Conservation (phyloP, 2,113 vertebrate species). For the Bubalus kerabau region DNA sequence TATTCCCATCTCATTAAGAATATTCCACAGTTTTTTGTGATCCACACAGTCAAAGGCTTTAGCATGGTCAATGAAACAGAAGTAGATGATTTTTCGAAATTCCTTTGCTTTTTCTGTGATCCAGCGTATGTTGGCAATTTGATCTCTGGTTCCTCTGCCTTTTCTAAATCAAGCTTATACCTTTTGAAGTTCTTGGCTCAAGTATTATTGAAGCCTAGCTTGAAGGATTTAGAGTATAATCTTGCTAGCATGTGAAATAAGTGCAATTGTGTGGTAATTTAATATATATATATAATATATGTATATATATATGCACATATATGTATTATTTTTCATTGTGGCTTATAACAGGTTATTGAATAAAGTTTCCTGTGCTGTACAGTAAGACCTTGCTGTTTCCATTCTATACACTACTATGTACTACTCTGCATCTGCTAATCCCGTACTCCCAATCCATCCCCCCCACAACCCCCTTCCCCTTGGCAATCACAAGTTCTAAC, state of each 20-base stretch:
- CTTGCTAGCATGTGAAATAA: not conserved
- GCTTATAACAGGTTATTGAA: not conserved
- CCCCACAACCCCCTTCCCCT: not conserved
- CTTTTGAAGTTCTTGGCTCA: not conserved
- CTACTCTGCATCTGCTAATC: not conserved
- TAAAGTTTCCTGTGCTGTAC: not conserved
- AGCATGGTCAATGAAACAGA: not conserved
- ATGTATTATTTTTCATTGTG: not conserved
- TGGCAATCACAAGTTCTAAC: not conserved
- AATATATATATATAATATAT: not conserved
- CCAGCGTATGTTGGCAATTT: not conserved
- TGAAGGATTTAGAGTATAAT: not conserved
- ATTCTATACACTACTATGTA: not conserved
- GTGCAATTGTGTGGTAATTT: not conserved
- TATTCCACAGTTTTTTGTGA: not conserved
- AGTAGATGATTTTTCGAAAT: not conserved
- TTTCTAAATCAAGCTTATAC: not conserved
- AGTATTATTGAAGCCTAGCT: not conserved
- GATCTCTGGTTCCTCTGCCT: not conserved
- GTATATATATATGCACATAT: fast-evolving
- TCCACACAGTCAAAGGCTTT: not conserved
- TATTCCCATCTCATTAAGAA: not conserved
- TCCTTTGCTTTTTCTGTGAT: not conserved
- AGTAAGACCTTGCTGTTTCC: not conserved
- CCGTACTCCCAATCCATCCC: not conserved